phyloP scores from a whole-genome alignment of 2,888 invertebrate species.

The Brachyopa scutellaris region DNA sequence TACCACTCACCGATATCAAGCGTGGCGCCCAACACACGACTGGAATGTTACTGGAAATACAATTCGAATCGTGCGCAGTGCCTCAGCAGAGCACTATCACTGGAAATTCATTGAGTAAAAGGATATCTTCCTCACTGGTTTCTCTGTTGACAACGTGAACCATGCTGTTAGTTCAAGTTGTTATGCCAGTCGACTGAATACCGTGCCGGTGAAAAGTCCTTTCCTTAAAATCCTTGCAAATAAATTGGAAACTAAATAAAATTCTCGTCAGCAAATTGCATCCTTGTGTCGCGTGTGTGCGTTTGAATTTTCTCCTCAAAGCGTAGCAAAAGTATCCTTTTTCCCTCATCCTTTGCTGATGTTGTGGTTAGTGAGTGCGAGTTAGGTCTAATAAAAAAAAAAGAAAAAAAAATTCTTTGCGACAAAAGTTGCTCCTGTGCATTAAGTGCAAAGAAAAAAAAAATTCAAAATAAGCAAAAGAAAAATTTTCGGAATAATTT shows the following conservation, averaged over 20 bases:
- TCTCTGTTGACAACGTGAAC: constrained; percentile 69
- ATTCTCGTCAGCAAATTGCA: constrained; percentile 57
- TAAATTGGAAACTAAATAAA: constrained; percentile 1
- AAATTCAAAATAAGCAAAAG: neutral
- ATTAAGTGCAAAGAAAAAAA: constrained; percentile 26
- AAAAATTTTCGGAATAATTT: constrained; percentile 21
- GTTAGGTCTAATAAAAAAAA: too few relatives aligned
- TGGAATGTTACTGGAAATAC: constrained; percentile 38
- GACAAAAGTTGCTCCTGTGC: constrained; percentile 39
- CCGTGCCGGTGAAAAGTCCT: constrained; percentile 66
- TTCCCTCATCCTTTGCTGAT: constrained; percentile 34
- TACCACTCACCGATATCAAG: neutral
- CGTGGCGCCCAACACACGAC: constrained; percentile 44
- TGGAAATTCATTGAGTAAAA: constrained; percentile 73
- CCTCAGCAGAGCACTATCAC: constrained; percentile 23
- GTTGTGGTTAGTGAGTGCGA: constrained; percentile 42
- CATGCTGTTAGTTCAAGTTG: constrained; percentile 54
- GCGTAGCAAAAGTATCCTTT: constrained; percentile 6
- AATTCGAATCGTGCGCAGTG: constrained; percentile 46
- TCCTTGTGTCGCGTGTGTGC: constrained; percentile 49
- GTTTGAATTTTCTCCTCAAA: neutral
- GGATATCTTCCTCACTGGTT: constrained; percentile 15
- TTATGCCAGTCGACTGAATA: constrained; percentile 67
- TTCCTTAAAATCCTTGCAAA: constrained; percentile 24
- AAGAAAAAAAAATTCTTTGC: too few relatives aligned